Evolutionary conservation across 2,797 vertebrate genomes (phyloP).

Genomic region (Onychomys torridus): DNA sequence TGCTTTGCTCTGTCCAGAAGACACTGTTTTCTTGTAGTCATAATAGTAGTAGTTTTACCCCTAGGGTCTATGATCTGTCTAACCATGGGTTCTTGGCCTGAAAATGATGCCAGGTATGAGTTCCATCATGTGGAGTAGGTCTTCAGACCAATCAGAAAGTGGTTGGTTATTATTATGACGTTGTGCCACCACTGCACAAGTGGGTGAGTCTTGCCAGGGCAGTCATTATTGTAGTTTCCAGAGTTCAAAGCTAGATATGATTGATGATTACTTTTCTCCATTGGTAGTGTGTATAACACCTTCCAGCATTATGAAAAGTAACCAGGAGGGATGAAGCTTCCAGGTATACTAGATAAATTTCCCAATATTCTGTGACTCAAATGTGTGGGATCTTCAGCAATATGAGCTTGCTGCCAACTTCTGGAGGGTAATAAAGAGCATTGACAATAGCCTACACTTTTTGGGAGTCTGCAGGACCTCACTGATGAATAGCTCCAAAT

Average conservation of each 20-base stretch:
- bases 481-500: background rate
- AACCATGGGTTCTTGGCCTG: background rate
- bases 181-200: background rate
- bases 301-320: background rate
- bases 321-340: background rate
- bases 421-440: background rate
- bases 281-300: background rate
- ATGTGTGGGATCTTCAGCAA: background rate
- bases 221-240: background rate
- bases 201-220: background rate
- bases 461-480: background rate
- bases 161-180: background rate
- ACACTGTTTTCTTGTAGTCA: background rate
- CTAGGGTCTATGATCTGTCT: background rate
- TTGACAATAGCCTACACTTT: background rate
- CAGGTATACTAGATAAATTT: no score
- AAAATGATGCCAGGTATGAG: background rate
- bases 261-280: background rate
- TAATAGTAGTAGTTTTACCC: background rate
- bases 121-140: background rate
- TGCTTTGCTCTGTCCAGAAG: background rate
- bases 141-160: background rate
- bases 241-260: background rate
- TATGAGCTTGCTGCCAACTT: background rate
- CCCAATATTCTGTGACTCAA: background rate